A percentile compares a stretch with the other conserved stretches of the same genome.
These are phyloP conservation scores for Siniperca scherzeri DNA, from an alignment of 2,797 vertebrate genomes.

Conservation along the genomic window DNA sequence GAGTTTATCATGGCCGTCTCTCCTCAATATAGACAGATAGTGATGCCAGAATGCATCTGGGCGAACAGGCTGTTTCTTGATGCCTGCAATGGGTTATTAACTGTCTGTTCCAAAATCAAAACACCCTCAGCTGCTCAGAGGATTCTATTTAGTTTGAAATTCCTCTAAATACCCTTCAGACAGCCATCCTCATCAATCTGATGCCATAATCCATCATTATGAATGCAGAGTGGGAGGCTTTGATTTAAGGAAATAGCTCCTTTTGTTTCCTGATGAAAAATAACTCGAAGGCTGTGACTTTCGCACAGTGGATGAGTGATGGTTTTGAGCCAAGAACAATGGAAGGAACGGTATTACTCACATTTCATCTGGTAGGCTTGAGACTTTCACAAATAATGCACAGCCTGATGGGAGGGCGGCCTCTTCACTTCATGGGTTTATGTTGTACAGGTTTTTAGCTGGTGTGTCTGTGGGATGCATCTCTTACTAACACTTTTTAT, in stretches of 20 bases:
- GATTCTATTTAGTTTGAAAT: slow-evolving; percentile 64
- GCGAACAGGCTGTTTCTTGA: slow-evolving; percentile 31
- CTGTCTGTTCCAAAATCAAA: slow-evolving; percentile 51
- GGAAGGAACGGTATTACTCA: slow-evolving; percentile 39
- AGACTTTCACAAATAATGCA: not conserved
- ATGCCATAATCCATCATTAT: slow-evolving; percentile 71
- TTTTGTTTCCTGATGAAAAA: slow-evolving; percentile 70
- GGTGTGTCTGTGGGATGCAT: slow-evolving; percentile 29
- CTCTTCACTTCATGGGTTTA: not conserved
- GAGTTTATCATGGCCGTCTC: not conserved
- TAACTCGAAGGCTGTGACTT: slow-evolving; percentile 56
- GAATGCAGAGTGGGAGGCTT: slow-evolving; percentile 67
- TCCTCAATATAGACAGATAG: slow-evolving; percentile 8
- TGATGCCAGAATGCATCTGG: slow-evolving; percentile 26
- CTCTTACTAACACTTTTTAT: not conserved
- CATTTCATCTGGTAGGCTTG: slow-evolving; percentile 41
- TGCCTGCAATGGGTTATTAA: slow-evolving; percentile 44
- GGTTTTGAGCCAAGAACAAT: slow-evolving; percentile 56
- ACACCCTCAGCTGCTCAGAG: slow-evolving; percentile 52
- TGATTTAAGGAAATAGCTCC: slow-evolving; percentile 59
- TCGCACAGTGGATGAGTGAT: slow-evolving; percentile 45
- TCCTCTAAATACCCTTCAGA: slow-evolving; percentile 66
- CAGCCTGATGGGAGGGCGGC: slow-evolving; percentile 24
- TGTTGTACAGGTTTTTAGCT: slow-evolving; percentile 13
- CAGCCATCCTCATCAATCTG: slow-evolving; percentile 66